Evolutionary conservation across 2,888 invertebrate species (phyloP).

Genomic region (Sesamia inferens): DNA sequence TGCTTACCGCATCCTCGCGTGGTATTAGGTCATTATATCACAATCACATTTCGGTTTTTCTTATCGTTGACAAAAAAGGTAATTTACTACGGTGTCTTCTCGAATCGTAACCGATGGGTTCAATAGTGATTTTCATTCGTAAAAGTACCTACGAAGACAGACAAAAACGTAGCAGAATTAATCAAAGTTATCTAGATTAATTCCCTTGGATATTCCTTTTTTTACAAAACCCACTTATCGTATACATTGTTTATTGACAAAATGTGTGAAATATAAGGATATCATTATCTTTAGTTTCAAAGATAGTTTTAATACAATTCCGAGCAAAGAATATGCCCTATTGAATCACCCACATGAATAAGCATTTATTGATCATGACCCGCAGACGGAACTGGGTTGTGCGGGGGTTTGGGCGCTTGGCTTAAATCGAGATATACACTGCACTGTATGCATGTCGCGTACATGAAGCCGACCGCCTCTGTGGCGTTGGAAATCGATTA

Average conservation of each 20-base stretch:
- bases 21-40: slow-evolving; percentile 40
- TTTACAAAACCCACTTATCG: neutral
- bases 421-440: slow-evolving; percentile 38
- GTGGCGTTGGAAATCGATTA: slow-evolving; percentile 32
- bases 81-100: slow-evolving; percentile 49
- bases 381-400: slow-evolving; percentile 40
- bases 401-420: slow-evolving; percentile 31
- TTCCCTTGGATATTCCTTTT: slow-evolving; percentile 22
- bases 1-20: slow-evolving; percentile 26
- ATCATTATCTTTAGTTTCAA: neutral
- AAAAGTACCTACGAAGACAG: slow-evolving; percentile 23
- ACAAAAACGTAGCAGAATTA: slow-evolving; percentile 49
- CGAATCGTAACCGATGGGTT: slow-evolving; percentile 49
- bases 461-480: slow-evolving; percentile 24
- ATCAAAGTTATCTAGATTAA: slow-evolving; percentile 50
- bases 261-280: neutral
- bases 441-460: slow-evolving; percentile 49
- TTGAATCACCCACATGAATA: slow-evolving; percentile 43
- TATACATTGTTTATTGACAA: neutral
- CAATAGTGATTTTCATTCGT: slow-evolving; percentile 35
- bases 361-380: slow-evolving; percentile 50
- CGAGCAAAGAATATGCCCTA: slow-evolving; percentile 17
- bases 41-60: slow-evolving; percentile 39
- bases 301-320: neutral
- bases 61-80: slow-evolving; percentile 44